phyloP scores from a whole-genome alignment of 30 jellyfish, hydroid and myxozoan species.

The Cassiopea andromeda region DNA sequence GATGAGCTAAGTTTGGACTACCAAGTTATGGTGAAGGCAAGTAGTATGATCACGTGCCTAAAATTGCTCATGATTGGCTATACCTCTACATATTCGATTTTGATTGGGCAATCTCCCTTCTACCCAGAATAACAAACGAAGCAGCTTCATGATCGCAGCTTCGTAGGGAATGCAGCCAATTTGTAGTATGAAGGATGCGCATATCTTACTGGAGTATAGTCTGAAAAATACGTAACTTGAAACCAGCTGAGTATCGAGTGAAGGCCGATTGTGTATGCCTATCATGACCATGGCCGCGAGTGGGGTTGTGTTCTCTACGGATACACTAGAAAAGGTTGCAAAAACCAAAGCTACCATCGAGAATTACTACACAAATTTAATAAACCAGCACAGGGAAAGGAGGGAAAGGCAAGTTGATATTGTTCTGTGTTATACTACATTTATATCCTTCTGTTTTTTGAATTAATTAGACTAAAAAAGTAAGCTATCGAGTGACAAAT shows the following conservation, averaged over 20 bases:
- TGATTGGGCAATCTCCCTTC: constrained; percentile 54
- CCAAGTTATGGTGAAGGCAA: not conserved
- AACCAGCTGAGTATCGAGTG: too few species aligned
- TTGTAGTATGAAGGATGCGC: too few species aligned
- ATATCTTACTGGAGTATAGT: too few species aligned
- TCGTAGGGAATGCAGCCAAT: too few species aligned
- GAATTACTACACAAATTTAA: constrained; percentile 85
- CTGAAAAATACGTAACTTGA: too few species aligned
- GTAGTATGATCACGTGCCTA: constrained; percentile 33
- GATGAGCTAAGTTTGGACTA: not conserved
- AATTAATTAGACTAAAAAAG: too few species aligned
- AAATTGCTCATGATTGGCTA: constrained; percentile 43
- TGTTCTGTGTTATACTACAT: not conserved
- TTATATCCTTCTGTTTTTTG: not conserved
- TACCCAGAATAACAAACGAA: constrained; percentile 77
- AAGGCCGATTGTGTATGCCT: not conserved
- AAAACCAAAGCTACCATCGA: constrained; percentile 95
- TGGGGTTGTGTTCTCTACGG: constrained; percentile 71
- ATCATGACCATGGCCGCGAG: constrained; percentile 85
- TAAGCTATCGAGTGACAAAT: too few species aligned
- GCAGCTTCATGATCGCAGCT: constrained; percentile 32
- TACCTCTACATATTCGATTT: not conserved
- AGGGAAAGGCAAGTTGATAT: constrained; percentile 48
- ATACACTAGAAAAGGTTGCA: constrained; percentile 92
- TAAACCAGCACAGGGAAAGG: constrained; percentile 92